Percentiles rank a stretch among this genome's conserved stretches.
Evolutionary conservation across 2,113 vertebrate genomes (phyloP).

Genomic region (Carollia perspicillata): DNA sequence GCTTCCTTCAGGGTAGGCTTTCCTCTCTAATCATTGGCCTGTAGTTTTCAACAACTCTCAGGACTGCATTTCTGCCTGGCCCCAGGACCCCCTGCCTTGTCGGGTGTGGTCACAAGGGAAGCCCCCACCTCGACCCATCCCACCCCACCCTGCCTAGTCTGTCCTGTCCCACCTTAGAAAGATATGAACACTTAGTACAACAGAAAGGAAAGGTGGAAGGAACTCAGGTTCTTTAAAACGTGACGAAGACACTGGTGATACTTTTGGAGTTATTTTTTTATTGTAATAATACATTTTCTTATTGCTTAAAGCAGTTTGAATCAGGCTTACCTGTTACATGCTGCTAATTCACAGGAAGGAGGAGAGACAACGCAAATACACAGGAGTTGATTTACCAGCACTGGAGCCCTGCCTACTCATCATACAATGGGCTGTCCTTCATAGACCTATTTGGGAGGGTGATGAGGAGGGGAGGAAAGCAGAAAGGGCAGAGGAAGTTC

Average conservation of each 20-base stretch:
- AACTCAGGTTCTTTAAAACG: not conserved
- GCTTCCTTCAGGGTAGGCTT: not conserved
- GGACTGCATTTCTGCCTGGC: not conserved
- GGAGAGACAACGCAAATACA: not conserved
- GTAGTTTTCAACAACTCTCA: not conserved
- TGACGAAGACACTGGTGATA: not conserved
- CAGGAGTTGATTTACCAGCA: not conserved
- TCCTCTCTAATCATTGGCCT: not conserved
- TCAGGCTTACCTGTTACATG: not conserved
- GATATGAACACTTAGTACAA: not conserved
- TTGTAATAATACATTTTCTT: not conserved
- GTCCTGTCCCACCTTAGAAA: not conserved
- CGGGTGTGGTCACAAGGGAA: not conserved
- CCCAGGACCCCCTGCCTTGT: not conserved
- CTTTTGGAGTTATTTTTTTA: not conserved
- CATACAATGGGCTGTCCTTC: too few species aligned
- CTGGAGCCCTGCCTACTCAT: not conserved
- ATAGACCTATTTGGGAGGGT: not conserved
- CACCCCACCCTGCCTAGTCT: too few species aligned
- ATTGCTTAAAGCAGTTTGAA: not conserved
- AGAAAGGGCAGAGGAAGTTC: not conserved
- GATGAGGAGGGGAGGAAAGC: too few species aligned
- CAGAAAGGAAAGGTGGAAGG: not conserved
- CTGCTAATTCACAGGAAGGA: not conserved
- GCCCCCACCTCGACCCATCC: accelerated